A percentile compares a stretch with the other conserved stretches of the same genome.
phyloP scores from a whole-genome alignment of 2,888 invertebrate species.

The Sinotaia quadrata region DNA sequence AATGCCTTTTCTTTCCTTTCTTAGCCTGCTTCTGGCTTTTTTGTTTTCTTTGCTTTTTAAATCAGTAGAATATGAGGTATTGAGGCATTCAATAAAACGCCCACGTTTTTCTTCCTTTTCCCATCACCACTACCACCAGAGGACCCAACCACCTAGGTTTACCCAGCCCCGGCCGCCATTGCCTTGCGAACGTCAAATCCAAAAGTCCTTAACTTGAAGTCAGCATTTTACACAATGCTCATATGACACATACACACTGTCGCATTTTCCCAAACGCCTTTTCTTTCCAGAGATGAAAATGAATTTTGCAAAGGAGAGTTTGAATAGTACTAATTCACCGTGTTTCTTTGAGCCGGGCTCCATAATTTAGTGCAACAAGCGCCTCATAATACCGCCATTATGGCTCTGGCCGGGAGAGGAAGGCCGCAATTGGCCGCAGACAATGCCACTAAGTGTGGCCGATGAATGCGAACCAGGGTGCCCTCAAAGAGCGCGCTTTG shows the following conservation, averaged over 20 bases:
- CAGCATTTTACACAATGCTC: constrained; percentile 20
- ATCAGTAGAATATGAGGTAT: neutral
- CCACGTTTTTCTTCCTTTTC: neutral
- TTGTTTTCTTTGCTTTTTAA: neutral
- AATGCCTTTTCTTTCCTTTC: neutral
- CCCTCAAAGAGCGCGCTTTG: constrained; percentile 56
- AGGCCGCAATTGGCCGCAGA: constrained; percentile 49
- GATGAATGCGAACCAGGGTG: constrained; percentile 49
- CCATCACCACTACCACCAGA: neutral
- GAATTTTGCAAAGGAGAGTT: constrained; percentile 30
- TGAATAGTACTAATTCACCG: constrained; percentile 38
- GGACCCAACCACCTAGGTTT: neutral
- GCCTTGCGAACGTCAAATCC: too few species aligned
- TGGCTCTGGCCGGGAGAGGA: constrained; percentile 35
- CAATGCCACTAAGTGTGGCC: constrained; percentile 52
- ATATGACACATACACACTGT: constrained; percentile 27
- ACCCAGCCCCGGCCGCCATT: too few species aligned
- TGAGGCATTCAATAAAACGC: constrained; percentile 9
- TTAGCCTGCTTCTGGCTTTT: neutral
- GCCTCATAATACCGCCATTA: constrained; percentile 40
- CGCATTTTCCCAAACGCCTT: constrained; percentile 17
- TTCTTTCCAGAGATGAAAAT: constrained; percentile 23
- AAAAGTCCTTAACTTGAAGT: too few species aligned
- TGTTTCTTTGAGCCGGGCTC: constrained; percentile 35
- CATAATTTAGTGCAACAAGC: constrained; percentile 41